Conservation (phyloP, 2,113 vertebrate genomes). For the Anarrhichthys ocellatus region DNA sequence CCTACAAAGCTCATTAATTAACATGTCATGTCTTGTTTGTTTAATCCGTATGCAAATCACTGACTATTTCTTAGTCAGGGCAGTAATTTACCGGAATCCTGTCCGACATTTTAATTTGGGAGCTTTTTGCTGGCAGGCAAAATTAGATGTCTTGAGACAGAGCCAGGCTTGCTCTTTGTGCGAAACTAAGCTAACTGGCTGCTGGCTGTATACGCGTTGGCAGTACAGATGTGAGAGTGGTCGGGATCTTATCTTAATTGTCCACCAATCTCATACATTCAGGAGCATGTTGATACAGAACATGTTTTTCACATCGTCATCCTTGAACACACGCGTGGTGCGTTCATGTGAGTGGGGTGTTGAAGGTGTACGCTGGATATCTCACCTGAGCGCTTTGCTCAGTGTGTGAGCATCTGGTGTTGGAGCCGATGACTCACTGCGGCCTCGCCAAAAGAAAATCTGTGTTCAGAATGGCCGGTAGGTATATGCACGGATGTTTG, state of each 20-base stretch:
- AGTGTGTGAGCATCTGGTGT: conserved; percentile 33
- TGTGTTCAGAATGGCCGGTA: conserved; percentile 4
- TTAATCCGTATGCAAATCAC: too few species aligned
- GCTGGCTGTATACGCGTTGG: background rate
- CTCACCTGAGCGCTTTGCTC: conserved; percentile 33
- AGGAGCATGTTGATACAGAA: background rate
- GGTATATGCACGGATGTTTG: background rate
- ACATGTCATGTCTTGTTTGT: too few species aligned
- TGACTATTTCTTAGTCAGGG: too few species aligned
- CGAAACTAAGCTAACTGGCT: background rate
- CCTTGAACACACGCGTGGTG: conserved; percentile 25
- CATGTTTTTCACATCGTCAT: conserved; percentile 12
- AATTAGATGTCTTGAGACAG: too few species aligned
- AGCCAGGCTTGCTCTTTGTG: background rate
- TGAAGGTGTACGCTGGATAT: conserved; percentile 21
- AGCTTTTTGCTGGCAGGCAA: background rate
- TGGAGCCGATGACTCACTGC: conserved; percentile 35
- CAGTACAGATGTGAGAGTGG: background rate
- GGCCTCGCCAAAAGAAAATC: conserved; percentile 1
- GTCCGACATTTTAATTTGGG: conserved; percentile 1
- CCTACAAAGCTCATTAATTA: too few species aligned
- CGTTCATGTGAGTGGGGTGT: conserved; percentile 25
- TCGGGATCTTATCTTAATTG: background rate
- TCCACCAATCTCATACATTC: background rate
- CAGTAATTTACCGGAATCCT: background rate